Base-by-base conservation (phyloP, 2,888 invertebrate genomes). In the Cephus pulcher region DNA sequence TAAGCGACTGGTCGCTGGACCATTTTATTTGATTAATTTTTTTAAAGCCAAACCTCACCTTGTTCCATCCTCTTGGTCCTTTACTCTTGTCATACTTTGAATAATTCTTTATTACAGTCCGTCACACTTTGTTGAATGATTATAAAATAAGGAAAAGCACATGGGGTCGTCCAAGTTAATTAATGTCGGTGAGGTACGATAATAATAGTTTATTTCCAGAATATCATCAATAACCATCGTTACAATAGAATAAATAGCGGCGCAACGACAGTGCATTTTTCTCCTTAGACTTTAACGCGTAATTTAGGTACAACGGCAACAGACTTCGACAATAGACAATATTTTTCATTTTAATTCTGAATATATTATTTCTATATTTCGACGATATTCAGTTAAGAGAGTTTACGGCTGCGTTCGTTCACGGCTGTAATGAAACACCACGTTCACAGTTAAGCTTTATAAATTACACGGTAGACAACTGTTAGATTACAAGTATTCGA, bases 201-300 rank as follows among this genome's bases (percentile, higher is more conserved):
- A 74, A 74, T 74, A 33, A 74, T 34, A 35, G 30, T 74, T 35
- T 74, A 35, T 74, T 74, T 35, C 35, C 23, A 15, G 12, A 34
- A 30, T 79, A 76, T 79, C 80, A 69, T 83, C 80, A 34, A 82
- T 83, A 85, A 81, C 84, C 83, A 85, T 83, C 80, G 80, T 86
- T 87, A 84, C 84, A 82, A 84, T 87, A 88, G 86, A 88, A 84
- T 87, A 86, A 88, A 88, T 89, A 89, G 85, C 80, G 83, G 79
- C 83, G 82, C 80, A 85, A 84, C 84, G 85, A 84, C 79, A 82
- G 80, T 81, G 80, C 80, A 23, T 78, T 84, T 78, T 80, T 80
- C 80, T 33, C 79, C 75, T 77, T 83, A 79, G 82, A 81, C 80
- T 80, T 84, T 84, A 85, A 85, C 82, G 84, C 84, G 84, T 82